Conservation (phyloP, 1,140 invertebrate genomes). For the Eriocheir sinensis region DNA sequence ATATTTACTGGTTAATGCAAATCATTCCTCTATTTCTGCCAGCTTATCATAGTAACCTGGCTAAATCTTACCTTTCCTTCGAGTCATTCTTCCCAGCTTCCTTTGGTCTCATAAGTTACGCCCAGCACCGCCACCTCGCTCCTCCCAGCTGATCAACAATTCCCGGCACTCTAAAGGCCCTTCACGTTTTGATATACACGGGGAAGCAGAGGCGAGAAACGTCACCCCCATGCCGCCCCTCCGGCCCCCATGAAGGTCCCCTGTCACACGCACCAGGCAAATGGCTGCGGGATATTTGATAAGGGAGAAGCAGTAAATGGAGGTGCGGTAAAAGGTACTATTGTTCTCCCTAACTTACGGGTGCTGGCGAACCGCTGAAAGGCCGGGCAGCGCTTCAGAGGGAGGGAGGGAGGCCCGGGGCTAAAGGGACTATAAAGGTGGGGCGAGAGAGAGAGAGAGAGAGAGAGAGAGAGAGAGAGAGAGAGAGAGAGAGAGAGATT, state of each 20-base stretch:
- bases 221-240: background rate
- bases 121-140: background rate
- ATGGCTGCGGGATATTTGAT: constrained; percentile 15
- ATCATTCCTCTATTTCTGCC: no score
- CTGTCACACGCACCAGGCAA: constrained; percentile 19
- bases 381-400: no score
- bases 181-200: background rate
- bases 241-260: background rate
- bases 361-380: background rate
- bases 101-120: no score
- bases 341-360: background rate
- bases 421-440: no score
- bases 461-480: background rate
- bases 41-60: no score
- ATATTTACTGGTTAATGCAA: no score
- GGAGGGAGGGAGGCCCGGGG: constrained; percentile 5
- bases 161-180: background rate
- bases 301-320: background rate
- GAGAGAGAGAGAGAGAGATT: background rate
- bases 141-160: background rate
- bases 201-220: background rate
- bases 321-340: background rate
- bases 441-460: background rate
- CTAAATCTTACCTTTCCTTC: no score
- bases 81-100: background rate